A percentile compares a stretch with the other conserved stretches of the same genome.
These are phyloP conservation scores for Atrichornis clamosus DNA, from an alignment of 2,113 vertebrate species.

Conservation along the genomic window DNA sequence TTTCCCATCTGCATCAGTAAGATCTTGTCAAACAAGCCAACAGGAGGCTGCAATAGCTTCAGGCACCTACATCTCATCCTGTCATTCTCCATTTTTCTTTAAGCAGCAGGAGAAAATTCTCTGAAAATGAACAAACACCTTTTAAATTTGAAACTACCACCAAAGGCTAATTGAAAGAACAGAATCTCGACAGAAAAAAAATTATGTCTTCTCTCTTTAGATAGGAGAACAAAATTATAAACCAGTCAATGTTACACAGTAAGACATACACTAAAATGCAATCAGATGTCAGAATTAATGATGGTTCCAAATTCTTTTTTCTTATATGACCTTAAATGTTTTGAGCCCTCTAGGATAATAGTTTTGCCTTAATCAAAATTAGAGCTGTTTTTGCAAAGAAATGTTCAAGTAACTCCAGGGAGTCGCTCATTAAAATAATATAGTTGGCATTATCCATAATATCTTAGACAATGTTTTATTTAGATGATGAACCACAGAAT, in stretches of 20 bases:
- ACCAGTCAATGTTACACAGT: constrained; percentile 23
- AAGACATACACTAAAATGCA: constrained; percentile 54
- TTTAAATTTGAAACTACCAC: constrained; percentile 59
- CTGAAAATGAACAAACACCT: constrained; percentile 34
- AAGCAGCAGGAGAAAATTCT: constrained; percentile 11
- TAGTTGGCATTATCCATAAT: neutral
- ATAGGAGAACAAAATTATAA: constrained; percentile 54
- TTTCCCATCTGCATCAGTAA: neutral
- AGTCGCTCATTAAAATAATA: neutral
- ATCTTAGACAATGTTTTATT: neutral
- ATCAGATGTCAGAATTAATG: constrained; percentile 58
- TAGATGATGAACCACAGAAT: neutral
- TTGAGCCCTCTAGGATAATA: neutral
- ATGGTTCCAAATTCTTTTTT: constrained; percentile 11
- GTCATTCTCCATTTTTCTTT: neutral
- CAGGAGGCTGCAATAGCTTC: neutral
- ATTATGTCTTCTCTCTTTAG: constrained; percentile 45
- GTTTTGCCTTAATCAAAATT: constrained; percentile 15
- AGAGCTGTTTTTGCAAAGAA: neutral
- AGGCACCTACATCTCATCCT: neutral
- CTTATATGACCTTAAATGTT: neutral
- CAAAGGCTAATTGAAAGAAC: constrained; percentile 53
- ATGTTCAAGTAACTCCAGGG: neutral
- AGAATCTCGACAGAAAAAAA: constrained; percentile 24
- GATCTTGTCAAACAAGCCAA: constrained; percentile 4